These are phyloP conservation scores for Xenops minutus DNA, from an alignment of 2,797 vertebrate species.

Conservation along the genomic window DNA sequence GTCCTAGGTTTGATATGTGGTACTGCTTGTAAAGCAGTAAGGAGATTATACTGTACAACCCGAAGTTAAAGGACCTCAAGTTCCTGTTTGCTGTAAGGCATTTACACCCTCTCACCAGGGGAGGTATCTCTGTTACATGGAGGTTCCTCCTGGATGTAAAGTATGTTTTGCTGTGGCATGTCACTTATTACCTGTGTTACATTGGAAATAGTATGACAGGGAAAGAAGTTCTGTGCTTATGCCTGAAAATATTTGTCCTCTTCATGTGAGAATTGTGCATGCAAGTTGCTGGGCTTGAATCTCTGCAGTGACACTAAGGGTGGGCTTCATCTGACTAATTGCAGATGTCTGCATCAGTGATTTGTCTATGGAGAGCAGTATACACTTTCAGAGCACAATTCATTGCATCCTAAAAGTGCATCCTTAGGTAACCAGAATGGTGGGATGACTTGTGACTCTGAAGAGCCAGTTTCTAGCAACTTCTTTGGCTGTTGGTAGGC, in stretches of 20 bases:
- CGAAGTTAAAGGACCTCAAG: neutral
- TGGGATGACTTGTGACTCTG: neutral
- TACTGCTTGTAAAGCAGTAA: neutral
- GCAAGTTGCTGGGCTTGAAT: neutral
- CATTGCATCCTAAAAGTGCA: neutral
- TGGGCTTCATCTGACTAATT: neutral
- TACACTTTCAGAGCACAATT: neutral
- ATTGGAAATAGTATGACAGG: too few species aligned
- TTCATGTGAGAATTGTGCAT: neutral
- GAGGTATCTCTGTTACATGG: neutral
- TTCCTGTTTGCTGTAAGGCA: neutral
- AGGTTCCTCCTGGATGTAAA: neutral
- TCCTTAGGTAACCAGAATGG: neutral
- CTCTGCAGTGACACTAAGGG: neutral
- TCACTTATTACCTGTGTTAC: too few species aligned
- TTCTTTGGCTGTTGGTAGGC: neutral
- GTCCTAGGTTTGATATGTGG: neutral
- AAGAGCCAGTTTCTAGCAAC: neutral
- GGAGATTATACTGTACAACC: neutral
- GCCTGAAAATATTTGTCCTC: neutral
- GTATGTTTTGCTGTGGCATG: neutral
- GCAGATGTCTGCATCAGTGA: neutral
- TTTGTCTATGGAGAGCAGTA: neutral
- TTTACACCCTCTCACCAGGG: neutral
- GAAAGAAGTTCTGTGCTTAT: too few species aligned